Evolutionary conservation across 2,113 vertebrate genomes (phyloP).

Genomic region (Maccullochella peelii): DNA sequence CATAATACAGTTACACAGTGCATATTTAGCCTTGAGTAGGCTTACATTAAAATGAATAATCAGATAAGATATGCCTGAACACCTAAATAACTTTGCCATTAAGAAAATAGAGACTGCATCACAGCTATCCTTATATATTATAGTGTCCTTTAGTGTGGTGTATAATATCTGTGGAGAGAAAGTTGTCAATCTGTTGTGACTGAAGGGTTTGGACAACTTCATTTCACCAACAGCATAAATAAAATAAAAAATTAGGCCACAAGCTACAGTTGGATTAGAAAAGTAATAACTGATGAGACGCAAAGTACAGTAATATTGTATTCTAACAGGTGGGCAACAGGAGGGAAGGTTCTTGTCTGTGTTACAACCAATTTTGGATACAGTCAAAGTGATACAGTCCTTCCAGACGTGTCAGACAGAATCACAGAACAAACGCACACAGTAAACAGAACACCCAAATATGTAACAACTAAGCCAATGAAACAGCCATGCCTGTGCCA

Average conservation of each 20-base stretch:
- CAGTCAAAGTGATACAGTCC: background rate
- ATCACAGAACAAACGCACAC: slow-evolving; percentile 14
- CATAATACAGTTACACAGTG: too few relatives aligned
- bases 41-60: background rate
- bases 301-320: background rate
- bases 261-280: background rate
- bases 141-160: background rate
- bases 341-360: background rate
- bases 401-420: slow-evolving; percentile 22
- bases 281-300: background rate
- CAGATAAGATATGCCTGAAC: background rate
- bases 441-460: slow-evolving; percentile 28
- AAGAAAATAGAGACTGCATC: background rate
- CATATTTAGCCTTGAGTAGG: background rate
- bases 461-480: slow-evolving; percentile 39
- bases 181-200: background rate
- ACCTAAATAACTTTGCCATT: background rate
- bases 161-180: background rate
- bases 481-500: slow-evolving; percentile 29
- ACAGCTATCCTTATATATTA: too few relatives aligned
- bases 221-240: background rate
- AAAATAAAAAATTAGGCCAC: background rate
- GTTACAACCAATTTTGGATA: slow-evolving; percentile 16
- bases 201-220: background rate
- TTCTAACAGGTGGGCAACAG: background rate